Percentiles rank a stretch among this genome's conserved stretches.
phyloP scores from a whole-genome alignment of 1,140 invertebrate species.

The Tetragonula clypearis region DNA sequence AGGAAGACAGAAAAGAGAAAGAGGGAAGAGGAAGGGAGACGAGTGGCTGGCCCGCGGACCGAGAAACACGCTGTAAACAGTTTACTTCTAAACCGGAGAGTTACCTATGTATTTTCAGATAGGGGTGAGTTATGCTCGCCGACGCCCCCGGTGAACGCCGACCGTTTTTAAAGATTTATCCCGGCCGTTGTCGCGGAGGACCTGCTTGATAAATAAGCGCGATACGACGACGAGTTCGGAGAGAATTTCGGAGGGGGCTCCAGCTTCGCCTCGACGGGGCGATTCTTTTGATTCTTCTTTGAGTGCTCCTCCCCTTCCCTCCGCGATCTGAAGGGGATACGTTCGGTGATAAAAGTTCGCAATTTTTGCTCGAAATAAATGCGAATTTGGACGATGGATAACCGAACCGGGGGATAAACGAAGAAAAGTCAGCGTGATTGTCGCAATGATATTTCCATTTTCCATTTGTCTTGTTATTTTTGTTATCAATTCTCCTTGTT shows the following conservation, averaged over 20 bases:
- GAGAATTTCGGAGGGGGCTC: constrained; percentile 8
- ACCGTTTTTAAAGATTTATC: constrained; percentile 80
- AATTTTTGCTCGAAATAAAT: too few relatives aligned
- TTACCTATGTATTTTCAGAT: constrained; percentile 80
- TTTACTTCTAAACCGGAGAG: constrained; percentile 78
- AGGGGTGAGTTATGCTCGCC: constrained; percentile 77
- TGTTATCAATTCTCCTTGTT: too few relatives aligned
- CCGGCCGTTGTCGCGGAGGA: constrained; percentile 47
- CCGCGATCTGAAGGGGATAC: neutral
- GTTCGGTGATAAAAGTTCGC: too few relatives aligned
- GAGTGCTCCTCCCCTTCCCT: neutral
- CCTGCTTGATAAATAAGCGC: constrained; percentile 51
- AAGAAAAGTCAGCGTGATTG: too few relatives aligned
- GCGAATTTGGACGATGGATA: neutral
- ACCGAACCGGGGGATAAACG: too few relatives aligned
- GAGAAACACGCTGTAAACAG: constrained; percentile 74
- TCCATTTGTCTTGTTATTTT: too few relatives aligned
- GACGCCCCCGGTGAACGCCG: constrained; percentile 65
- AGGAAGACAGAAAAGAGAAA: neutral
- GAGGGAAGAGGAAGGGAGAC: neutral
- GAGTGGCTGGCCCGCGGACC: constrained; percentile 46
- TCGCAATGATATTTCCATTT: too few relatives aligned
- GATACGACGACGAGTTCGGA: constrained; percentile 33
- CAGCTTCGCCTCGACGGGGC: neutral
- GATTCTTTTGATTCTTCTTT: constrained; percentile 20